Evolutionary conservation across 23 tunicate species (phyloP).

Genomic region (Diplosoma virens): DNA sequence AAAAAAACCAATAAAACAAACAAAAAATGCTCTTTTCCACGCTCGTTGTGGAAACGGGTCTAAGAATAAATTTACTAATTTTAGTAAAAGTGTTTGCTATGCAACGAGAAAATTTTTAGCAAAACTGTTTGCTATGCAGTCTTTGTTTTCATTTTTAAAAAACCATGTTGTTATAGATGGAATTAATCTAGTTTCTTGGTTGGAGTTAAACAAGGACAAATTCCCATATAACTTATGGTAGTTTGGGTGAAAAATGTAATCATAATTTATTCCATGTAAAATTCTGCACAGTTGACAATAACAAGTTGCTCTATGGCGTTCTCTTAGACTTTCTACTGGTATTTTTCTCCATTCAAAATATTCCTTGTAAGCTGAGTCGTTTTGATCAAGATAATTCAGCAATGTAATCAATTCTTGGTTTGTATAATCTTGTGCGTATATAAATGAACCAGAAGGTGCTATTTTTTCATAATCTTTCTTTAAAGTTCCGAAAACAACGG

Average conservation of each 20-base stretch:
- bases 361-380: constrained; percentile 47
- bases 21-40: no score
- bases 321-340: no score
- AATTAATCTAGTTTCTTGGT: not conserved
- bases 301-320: no score
- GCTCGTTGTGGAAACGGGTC: no score
- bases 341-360: constrained; percentile 42
- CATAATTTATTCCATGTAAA: constrained; percentile 43
- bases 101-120: no score
- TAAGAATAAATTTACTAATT: no score
- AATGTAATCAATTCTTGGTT: constrained; percentile 23
- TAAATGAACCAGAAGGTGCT: constrained; percentile 31
- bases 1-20: no score
- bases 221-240: not conserved
- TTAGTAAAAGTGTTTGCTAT: no score
- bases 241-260: constrained; percentile 17
- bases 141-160: not conserved
- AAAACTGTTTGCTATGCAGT: no score
- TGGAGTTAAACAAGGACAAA: not conserved
- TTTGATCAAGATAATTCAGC: constrained; percentile 35
- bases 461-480: constrained; percentile 7
- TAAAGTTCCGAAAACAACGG: constrained; percentile 48
- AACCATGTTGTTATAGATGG: constrained; percentile 8
- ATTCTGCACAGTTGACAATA: constrained; percentile 27
- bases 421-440: constrained; percentile 31